Conservation (phyloP, 2,113 vertebrate species). For the Tenebrosternarchus preto region DNA sequence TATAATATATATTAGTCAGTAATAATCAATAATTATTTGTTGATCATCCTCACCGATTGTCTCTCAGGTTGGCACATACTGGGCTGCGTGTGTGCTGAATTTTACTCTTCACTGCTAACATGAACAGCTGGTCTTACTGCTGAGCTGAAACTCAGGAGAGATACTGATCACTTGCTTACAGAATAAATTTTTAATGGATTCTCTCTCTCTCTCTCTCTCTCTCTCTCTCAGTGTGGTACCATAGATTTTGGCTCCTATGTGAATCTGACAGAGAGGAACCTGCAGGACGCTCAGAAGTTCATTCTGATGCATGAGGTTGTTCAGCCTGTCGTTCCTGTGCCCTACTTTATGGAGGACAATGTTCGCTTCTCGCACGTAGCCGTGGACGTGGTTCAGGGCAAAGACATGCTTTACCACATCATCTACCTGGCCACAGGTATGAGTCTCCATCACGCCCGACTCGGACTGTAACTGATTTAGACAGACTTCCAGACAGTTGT, state of each 20-base stretch:
- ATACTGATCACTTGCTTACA: no score
- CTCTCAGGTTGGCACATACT: no score
- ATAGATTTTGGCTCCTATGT: slow-evolving; percentile 90
- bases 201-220: slow-evolving; percentile 47
- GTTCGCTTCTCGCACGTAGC: slow-evolving; percentile 91
- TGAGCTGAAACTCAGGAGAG: no score
- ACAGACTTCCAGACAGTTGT: no score
- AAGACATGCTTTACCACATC: slow-evolving; percentile 86
- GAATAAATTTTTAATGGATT: no score
- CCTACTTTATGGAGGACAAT: slow-evolving; percentile 96
- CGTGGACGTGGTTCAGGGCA: slow-evolving; percentile 93
- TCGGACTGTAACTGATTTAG: no score
- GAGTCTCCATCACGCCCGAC: slow-evolving; percentile 20
- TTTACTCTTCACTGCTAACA: no score
- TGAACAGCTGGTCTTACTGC: no score
- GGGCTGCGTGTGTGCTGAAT: no score
- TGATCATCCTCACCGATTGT: no score
- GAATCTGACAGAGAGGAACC: slow-evolving; percentile 92
- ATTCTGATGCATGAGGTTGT: slow-evolving; percentile 95
- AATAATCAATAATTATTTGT: no score
- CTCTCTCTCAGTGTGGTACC: slow-evolving; percentile 85
- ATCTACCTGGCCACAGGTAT: slow-evolving; percentile 95
- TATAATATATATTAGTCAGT: no score
- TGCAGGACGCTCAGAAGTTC: slow-evolving; percentile 96
- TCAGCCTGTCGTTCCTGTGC: slow-evolving; percentile 85